Evolutionary conservation across 2,113 vertebrate genomes (phyloP).

Genomic region (human): DNA sequence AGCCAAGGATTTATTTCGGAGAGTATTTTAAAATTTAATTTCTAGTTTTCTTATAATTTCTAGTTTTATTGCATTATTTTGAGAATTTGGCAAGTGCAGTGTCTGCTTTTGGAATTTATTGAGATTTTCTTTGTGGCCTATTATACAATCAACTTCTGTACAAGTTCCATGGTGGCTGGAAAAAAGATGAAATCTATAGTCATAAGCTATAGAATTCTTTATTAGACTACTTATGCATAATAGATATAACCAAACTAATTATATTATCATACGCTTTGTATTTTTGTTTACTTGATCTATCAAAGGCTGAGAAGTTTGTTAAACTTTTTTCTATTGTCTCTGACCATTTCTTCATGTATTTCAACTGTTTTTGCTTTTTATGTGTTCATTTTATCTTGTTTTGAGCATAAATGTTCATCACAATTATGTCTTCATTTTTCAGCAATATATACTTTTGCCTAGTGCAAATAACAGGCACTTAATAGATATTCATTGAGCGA

Average conservation of each 20-base stretch:
- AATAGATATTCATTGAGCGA: conserved; percentile 13
- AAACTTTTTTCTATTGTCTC: not conserved
- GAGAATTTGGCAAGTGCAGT: not conserved
- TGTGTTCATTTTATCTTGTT: conserved; percentile 34
- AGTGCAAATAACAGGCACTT: not conserved
- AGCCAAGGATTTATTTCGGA: conserved; percentile 16
- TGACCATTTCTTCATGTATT: not conserved
- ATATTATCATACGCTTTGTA: not conserved
- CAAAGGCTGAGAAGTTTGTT: not conserved
- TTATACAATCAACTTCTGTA: conserved; percentile 48
- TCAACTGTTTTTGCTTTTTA: conserved; percentile 26
- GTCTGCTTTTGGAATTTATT: conserved; percentile 11
- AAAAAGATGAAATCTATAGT: not conserved
- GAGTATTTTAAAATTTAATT: conserved; percentile 54
- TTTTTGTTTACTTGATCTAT: conserved; percentile 26
- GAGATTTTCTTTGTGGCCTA: conserved; percentile 28
- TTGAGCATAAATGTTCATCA: conserved; percentile 32
- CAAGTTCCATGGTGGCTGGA: not conserved
- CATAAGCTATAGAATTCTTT: conserved; percentile 37
- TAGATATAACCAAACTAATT: conserved; percentile 3
- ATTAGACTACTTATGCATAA: conserved; percentile 8
- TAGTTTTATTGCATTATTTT: conserved; percentile 51
- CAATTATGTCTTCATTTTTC: conserved; percentile 52
- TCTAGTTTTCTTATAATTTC: conserved; percentile 26
- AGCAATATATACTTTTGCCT: not conserved